Percentiles rank a stretch among this genome's conserved stretches.
phyloP scores from a whole-genome alignment of 2,888 invertebrate genomes.

The Oxyscelio sp. region DNA sequence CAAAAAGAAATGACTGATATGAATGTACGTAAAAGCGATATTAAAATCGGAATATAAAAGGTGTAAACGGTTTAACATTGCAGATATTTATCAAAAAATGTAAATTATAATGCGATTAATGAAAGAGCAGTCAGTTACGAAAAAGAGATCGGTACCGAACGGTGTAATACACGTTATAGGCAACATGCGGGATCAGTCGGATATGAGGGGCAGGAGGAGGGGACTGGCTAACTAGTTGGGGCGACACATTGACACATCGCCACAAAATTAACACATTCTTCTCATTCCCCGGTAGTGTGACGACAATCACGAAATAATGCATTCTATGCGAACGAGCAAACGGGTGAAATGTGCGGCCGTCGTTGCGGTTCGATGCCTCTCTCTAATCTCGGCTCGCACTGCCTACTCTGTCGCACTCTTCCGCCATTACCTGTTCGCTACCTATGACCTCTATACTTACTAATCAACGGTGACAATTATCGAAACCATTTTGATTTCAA shows the following conservation, averaged over 20 bases:
- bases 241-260: constrained; percentile 84
- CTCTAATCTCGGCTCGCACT: constrained; percentile 68
- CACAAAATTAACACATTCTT: constrained; percentile 87
- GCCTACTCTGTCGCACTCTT: constrained; percentile 68
- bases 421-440: constrained; percentile 63
- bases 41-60: no score
- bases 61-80: no score
- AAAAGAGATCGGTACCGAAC: no score
- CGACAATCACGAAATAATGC: constrained; percentile 88
- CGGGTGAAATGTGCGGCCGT: constrained; percentile 86
- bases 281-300: constrained; percentile 82
- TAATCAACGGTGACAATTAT: constrained; percentile 76
- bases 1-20: no score
- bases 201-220: no score
- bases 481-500: constrained; percentile 65
- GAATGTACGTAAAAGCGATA: no score
- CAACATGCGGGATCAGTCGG: no score
- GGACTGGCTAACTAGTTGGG: constrained; percentile 71
- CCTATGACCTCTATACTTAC: constrained; percentile 68
- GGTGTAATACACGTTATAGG: no score
- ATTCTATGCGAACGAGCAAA: constrained; percentile 81
- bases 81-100: no score
- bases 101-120: no score
- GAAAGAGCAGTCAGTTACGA: no score
- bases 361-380: constrained; percentile 84